Conservation (phyloP, 2,888 invertebrate genomes). For the Rhimphoctona megacephalus region DNA sequence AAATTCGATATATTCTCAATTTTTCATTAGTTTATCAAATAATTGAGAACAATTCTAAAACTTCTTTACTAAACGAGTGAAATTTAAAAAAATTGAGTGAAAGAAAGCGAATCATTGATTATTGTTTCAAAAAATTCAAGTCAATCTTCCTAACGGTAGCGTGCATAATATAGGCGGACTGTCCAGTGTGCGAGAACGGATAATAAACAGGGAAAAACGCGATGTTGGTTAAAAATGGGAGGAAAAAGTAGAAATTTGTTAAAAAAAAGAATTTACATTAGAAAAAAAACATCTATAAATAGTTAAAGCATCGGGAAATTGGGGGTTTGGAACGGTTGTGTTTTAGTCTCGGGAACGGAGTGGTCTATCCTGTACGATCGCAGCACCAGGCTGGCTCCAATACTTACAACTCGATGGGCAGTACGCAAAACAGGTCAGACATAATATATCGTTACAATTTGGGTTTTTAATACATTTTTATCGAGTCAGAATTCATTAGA, state of each 20-base stretch:
- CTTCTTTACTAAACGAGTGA: neutral
- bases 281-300: constrained; percentile 23
- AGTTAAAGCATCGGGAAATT: constrained; percentile 47
- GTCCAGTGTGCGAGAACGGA: neutral
- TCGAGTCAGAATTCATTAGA: neutral
- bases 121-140: neutral
- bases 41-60: neutral
- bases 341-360: constrained; percentile 95
- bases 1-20: too few species aligned
- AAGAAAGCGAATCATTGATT: neutral
- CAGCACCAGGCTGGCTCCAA: constrained; percentile 89
- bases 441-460: constrained; percentile 75
- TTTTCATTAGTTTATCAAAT: too few species aligned
- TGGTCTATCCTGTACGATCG: constrained; percentile 93
- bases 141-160: neutral
- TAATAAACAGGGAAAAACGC: neutral
- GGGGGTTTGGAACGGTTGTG: constrained; percentile 80
- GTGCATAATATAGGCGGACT: neutral
- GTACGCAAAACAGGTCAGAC: constrained; percentile 93
- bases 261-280: constrained; percentile 3
- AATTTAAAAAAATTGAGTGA: neutral
- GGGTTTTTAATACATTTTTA: constrained; percentile 38
- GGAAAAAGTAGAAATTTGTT: neutral
- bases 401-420: constrained; percentile 96
- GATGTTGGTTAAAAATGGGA: neutral